phyloP scores from a whole-genome alignment of 2,888 invertebrate species.

The Pyrgus malvae region DNA sequence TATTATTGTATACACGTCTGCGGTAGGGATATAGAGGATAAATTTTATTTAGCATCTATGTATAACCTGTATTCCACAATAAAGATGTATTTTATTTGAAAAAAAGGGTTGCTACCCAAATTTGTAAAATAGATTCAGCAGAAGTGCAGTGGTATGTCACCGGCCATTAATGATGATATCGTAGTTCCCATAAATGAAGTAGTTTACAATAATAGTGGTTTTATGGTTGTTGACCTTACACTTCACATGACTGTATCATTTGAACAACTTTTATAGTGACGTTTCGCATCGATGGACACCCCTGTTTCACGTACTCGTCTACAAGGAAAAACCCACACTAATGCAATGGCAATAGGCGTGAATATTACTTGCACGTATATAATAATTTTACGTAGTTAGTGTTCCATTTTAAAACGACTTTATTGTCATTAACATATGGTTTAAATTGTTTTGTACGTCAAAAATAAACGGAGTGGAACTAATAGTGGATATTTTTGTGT shows the following conservation, averaged over 20 bases:
- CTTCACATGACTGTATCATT: constrained; percentile 12
- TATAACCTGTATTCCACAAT: too few relatives aligned
- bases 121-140: too few relatives aligned
- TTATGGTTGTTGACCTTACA: constrained; percentile 14
- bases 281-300: constrained; percentile 22
- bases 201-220: neutral
- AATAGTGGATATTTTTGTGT: constrained; percentile 1
- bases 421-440: neutral
- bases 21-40: too few relatives aligned
- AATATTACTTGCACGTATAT: neutral
- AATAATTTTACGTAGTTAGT: neutral
- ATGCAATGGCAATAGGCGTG: neutral
- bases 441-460: neutral
- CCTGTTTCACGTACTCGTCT: neutral
- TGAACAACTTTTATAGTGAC: constrained; percentile 13
- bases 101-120: too few relatives aligned
- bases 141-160: too few relatives aligned
- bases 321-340: neutral
- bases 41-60: too few relatives aligned
- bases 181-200: neutral
- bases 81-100: too few relatives aligned
- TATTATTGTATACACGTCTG: too few relatives aligned
- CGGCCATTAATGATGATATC: too few relatives aligned
- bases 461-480: constrained; percentile 10
- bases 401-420: neutral